Evolutionary conservation across 2,888 invertebrate genomes (phyloP).

Genomic region (Xanthostigma xanthostigma): DNA sequence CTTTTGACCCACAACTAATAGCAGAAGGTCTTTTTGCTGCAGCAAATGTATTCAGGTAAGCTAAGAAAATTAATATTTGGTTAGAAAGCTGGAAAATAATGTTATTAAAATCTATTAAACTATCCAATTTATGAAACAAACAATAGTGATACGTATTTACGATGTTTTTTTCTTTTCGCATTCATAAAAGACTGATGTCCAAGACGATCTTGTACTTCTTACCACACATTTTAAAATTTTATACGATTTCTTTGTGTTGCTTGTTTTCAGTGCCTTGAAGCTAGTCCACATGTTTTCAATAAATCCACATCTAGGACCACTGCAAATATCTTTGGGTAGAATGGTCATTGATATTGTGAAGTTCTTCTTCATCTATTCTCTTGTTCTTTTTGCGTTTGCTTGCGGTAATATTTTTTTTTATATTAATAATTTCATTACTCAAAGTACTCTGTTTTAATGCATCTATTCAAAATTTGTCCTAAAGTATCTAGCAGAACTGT

Average conservation of each 20-base stretch:
- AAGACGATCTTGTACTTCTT: background rate
- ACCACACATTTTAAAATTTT: background rate
- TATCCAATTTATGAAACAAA: too few relatives aligned
- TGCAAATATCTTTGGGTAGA: constrained; percentile 80
- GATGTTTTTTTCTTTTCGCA: too few relatives aligned
- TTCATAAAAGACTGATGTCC: too few relatives aligned
- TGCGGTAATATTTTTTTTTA: constrained; percentile 48
- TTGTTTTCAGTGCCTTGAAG: constrained; percentile 60
- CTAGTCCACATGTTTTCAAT: constrained; percentile 85
- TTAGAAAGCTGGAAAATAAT: too few relatives aligned
- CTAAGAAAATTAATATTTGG: too few relatives aligned
- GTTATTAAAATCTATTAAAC: too few relatives aligned
- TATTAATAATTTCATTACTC: too few relatives aligned
- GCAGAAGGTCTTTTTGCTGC: constrained; percentile 88
- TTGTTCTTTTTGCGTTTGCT: constrained; percentile 83
- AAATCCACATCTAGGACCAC: constrained; percentile 81
- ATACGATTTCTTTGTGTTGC: background rate
- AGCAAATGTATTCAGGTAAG: constrained; percentile 77
- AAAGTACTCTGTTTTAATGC: too few relatives aligned
- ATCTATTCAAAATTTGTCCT: too few relatives aligned
- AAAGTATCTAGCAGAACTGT: too few relatives aligned
- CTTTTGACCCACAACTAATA: constrained; percentile 85
- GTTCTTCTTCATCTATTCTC: constrained; percentile 78
- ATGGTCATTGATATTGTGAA: constrained; percentile 87
- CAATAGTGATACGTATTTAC: too few relatives aligned